Percentiles rank a stretch among this genome's conserved stretches.
Conservation (phyloP, 30 jellyfish, hydroid and myxozoan species). For the Rhopilema esculentum region DNA sequence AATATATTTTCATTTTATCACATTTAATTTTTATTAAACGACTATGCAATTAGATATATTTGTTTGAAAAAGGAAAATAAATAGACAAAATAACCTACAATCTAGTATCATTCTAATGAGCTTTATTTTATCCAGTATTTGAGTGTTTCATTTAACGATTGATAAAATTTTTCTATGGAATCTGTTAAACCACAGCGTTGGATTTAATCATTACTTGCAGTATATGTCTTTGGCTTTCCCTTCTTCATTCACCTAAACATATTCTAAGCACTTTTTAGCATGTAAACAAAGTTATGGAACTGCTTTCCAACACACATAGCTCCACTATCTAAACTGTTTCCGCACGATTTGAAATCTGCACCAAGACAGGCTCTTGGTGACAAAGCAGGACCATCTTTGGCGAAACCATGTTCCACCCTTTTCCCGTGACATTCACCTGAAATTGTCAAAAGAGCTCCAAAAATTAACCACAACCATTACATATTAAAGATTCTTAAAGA, state of each 20-base stretch:
- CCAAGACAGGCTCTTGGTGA: slow-evolving; percentile 42
- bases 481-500: background rate
- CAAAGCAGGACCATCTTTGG: slow-evolving; percentile 58
- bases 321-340: background rate
- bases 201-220: too few species aligned
- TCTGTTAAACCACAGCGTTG: too few species aligned
- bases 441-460: background rate
- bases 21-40: too few species aligned
- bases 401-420: slow-evolving; percentile 4
- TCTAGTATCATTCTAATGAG: too few species aligned
- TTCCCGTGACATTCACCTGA: slow-evolving; percentile 58
- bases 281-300: slow-evolving; percentile 53
- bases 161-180: too few species aligned
- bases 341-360: slow-evolving; percentile 33
- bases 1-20: too few species aligned
- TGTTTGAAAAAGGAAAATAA: too few species aligned
- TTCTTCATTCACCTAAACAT: background rate
- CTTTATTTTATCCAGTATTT: too few species aligned
- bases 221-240: background rate
- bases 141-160: too few species aligned
- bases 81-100: too few species aligned
- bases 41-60: too few species aligned
- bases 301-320: slow-evolving; percentile 49
- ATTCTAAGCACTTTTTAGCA: background rate
- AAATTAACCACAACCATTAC: background rate